Base-by-base conservation (phyloP, 2,797 vertebrate species). In the Gambusia yucatana region DNA sequence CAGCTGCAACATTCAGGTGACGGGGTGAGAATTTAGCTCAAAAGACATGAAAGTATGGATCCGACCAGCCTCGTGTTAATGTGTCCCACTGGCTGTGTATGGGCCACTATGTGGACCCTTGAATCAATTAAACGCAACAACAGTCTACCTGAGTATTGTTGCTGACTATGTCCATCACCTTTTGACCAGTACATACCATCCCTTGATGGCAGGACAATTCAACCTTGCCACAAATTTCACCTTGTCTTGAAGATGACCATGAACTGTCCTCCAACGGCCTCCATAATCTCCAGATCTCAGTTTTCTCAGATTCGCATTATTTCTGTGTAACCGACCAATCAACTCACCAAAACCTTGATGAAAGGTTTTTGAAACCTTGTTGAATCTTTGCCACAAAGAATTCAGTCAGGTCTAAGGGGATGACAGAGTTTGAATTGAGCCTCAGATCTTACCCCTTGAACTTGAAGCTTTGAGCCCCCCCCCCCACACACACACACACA, bases 391-490 rank as follows among this genome's bases (percentile, higher is more conserved):
- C 39, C 20, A 14, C 39, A 69, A 69, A 25, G 39, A 69, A 25
- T 65, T 11, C 16, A 9, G 20, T 20, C 3, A 22, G 36, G 9
- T 22, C 17, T 10, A 25, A 39, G 22, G 39, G 65, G 39, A 4
- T 69, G 22, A 3, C 8, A 9, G 48, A 52, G 50, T 52, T 52
- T 52, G 65, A 69, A 69, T n/a, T 25, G 6, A 10, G 7, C 41
- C 48, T 83, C 55, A 76, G 72, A 43, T 77, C 28, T 41, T 9
- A 7, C 30, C 25, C 55, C 48, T 75, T 69, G 13, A 25, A n/a
- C 36, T 33, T 30, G 25, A 11, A 44, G 4, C 25, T 14, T 59
- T 30, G 13, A 14, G n/a, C 14, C 4, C 46, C 10, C 10, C 43
- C 3, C 36, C 36, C 36, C 9, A 2, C 2, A 36, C 36, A 36